phyloP scores from a whole-genome alignment of 2,113 vertebrate genomes.

The Catagonus wagneri region DNA sequence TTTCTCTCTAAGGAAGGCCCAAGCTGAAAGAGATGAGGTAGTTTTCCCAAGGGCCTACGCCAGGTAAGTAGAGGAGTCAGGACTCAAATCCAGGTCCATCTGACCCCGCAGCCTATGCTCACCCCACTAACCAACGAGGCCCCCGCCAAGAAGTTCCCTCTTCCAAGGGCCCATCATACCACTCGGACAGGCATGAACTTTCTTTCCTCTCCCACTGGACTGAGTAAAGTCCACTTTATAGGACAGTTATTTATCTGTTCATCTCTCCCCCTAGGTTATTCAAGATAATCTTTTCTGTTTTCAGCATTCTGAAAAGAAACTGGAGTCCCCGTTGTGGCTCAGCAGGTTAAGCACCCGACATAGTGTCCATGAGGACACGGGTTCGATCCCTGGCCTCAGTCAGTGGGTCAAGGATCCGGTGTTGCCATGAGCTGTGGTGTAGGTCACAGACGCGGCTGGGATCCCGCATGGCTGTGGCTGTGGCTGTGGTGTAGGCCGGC shows the following conservation, averaged over 20 bases:
- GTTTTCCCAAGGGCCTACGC: not conserved
- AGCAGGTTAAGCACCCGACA: no score
- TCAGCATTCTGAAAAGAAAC: conserved; percentile 34
- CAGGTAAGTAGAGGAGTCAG: not conserved
- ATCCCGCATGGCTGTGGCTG: no score
- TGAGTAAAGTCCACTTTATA: not conserved
- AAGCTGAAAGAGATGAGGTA: not conserved
- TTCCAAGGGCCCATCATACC: not conserved
- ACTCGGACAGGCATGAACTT: fast-evolving
- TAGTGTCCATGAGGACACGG: no score
- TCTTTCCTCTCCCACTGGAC: not conserved
- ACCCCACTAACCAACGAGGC: not conserved
- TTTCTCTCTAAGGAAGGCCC: not conserved
- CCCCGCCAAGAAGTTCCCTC: not conserved
- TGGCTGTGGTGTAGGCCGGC: no score
- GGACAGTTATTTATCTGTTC: not conserved
- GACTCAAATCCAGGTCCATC: not conserved
- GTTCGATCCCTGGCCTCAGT: no score
- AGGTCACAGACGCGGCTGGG: no score
- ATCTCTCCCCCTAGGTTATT: not conserved
- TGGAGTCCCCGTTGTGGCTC: no score
- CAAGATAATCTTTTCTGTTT: not conserved
- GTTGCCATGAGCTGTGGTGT: no score
- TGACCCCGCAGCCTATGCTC: not conserved
- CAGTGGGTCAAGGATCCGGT: no score